Evolutionary conservation across 2,888 invertebrate genomes (phyloP), one percentile per base, ranked within the genome.

Genomic region (Drosophila rellima): DNA sequence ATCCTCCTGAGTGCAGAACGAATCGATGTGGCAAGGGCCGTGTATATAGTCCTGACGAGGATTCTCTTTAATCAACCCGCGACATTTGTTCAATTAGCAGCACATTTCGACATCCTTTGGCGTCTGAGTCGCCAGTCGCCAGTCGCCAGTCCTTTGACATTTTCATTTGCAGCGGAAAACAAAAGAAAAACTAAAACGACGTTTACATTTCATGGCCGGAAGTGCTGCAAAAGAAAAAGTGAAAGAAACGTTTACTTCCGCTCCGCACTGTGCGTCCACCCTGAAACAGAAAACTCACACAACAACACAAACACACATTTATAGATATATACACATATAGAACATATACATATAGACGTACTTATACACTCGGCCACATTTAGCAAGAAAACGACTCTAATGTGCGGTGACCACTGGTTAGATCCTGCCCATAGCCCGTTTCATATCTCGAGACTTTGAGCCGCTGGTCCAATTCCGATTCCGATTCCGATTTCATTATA

Each of bases 331-430:
- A 68, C 50, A 56, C 40, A 26, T n/a, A n/a, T n/a, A n/a, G 2
- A 37, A 52, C 37, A 61, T 26, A 68, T 31, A 55, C 7, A 59
- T 8, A 57, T n/a, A 7, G 23, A 57, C n/a, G 52, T 18, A 60
- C 47, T 39, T 37, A 57, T 39, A 33, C 47, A 67, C 40, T 31
- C 15, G 33, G 17, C 37, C 18, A 44, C 44, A 76, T 78, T 82
- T 77, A 84, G 70, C 85, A 77, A 61, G 79, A 87, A 85, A 87
- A 80, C 73, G 74, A 80, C 73, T 87, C 87, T 87, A 87, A 87
- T 86, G 82, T 87, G 85, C 74, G 85, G 85, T 85, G 70, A 61
- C 76, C 66, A 56, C 44, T 63, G 66, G 45, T 18, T 56, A 63
- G 62, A 66, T 66, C 23, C 70, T 39, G 39, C 29, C 56, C 64